Percentiles rank a stretch among this genome's conserved stretches.
Evolutionary conservation across 2,797 vertebrate genomes (phyloP).

Genomic region (Artibeus lituratus): DNA sequence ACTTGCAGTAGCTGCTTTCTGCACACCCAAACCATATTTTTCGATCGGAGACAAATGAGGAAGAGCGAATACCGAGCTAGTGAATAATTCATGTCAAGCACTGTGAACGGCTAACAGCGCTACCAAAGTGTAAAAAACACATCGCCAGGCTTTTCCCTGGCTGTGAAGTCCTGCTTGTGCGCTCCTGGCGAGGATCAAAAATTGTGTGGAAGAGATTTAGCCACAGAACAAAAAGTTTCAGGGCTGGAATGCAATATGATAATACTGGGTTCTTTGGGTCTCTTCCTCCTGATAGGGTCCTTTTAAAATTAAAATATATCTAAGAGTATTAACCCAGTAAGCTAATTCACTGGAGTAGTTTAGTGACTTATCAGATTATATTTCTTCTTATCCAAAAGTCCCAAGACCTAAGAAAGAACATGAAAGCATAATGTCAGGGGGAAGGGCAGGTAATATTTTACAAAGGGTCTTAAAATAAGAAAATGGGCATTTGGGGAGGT

Average conservation of each 20-base stretch:
- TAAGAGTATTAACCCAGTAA: conserved; percentile 19
- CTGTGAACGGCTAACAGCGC: conserved; percentile 26
- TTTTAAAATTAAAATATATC: conserved; percentile 28
- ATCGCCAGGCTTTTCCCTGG: neutral
- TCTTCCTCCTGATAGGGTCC: neutral
- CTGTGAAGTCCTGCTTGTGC: neutral
- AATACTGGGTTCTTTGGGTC: conserved; percentile 5
- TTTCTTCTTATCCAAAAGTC: conserved; percentile 33
- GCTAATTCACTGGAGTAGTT: neutral
- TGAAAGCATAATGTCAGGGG: conserved; percentile 17
- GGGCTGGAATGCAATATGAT: neutral
- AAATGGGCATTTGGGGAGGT: neutral
- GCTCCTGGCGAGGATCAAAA: neutral
- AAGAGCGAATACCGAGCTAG: conserved; percentile 30
- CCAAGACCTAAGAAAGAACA: conserved; percentile 18
- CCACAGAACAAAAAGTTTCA: neutral
- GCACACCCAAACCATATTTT: conserved; percentile 52
- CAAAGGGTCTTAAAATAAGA: conserved; percentile 6
- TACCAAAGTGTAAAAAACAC: conserved; percentile 36
- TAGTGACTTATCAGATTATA: conserved; percentile 21
- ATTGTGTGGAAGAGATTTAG: neutral
- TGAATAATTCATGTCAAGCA: conserved; percentile 66
- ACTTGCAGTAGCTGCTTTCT: conserved; percentile 56
- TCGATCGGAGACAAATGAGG: conserved; percentile 61
- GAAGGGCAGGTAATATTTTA: neutral